Percentiles rank a stretch among this genome's conserved stretches.
phyloP scores from a whole-genome alignment of 2,113 vertebrate species.

The Tragelaphus buxtoni region DNA sequence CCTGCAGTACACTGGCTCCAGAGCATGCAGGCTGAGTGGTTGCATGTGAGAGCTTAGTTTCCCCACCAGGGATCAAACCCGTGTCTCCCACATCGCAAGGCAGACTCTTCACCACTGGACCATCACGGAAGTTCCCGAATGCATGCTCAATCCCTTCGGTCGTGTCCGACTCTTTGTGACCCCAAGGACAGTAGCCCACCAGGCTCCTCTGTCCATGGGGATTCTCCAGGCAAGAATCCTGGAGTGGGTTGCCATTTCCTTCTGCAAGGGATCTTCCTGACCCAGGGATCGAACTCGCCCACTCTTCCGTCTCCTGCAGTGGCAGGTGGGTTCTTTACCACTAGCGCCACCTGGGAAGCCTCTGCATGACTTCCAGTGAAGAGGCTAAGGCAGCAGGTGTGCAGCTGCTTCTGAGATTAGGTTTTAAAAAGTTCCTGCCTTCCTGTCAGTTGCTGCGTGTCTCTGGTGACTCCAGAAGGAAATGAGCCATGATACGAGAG shows the following conservation, averaged over 20 bases:
- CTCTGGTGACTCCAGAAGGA: neutral
- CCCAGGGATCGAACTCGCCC: neutral
- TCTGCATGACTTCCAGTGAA: neutral
- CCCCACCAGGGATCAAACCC: neutral
- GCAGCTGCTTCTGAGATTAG: neutral
- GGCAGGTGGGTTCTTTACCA: neutral
- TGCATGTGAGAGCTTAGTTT: neutral
- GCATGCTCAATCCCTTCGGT: neutral
- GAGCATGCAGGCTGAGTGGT: neutral
- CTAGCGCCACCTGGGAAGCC: neutral
- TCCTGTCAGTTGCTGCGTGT: neutral
- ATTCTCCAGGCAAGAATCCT: neutral
- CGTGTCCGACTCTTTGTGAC: neutral
- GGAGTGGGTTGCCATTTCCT: neutral
- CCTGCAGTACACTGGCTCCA: neutral
- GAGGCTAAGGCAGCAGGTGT: neutral
- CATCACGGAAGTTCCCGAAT: neutral
- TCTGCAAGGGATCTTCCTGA: neutral
- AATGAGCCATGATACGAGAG: accelerated
- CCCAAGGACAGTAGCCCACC: neutral
- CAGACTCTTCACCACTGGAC: neutral
- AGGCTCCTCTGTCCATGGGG: neutral
- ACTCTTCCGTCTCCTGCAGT: neutral
- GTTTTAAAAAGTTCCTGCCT: neutral
- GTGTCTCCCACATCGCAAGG: neutral